Conservation (phyloP, 2,888 invertebrate species). For the Mythimna ferrago region DNA sequence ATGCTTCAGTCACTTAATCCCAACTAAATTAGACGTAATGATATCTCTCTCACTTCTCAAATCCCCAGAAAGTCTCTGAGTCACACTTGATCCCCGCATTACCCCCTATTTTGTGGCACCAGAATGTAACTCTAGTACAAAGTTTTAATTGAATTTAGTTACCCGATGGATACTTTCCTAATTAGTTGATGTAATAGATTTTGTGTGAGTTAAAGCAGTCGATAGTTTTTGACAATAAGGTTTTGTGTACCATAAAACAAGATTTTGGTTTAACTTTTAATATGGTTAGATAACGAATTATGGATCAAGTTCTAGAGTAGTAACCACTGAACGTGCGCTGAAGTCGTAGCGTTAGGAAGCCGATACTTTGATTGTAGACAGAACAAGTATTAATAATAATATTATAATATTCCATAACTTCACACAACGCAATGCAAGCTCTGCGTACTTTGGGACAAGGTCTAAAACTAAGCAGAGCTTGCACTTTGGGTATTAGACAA, state of each 20-base stretch:
- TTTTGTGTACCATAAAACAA: background rate
- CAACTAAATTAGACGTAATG: conserved; percentile 54
- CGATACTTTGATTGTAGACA: too few species aligned
- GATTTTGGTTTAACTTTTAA: background rate
- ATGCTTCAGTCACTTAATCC: conserved; percentile 43
- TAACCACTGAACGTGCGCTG: too few species aligned
- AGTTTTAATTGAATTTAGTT: conserved; percentile 82
- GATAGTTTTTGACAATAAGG: background rate
- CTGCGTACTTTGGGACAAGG: too few species aligned
- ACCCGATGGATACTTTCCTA: conserved; percentile 76
- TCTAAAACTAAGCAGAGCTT: too few species aligned
- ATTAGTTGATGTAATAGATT: conserved; percentile 69
- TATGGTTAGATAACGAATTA: too few species aligned
- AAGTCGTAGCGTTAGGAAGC: too few species aligned
- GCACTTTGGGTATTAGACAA: too few species aligned
- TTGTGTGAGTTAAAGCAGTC: conserved; percentile 9
- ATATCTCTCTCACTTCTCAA: conserved; percentile 36
- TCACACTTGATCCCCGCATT: conserved; percentile 58
- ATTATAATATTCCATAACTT: too few species aligned
- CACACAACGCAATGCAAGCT: too few species aligned
- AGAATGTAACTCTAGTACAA: conserved; percentile 68
- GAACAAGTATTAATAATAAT: too few species aligned
- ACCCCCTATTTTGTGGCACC: conserved; percentile 51
- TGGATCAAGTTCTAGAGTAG: too few species aligned
- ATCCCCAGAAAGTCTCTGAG: conserved; percentile 48